Conservation (phyloP, 2,113 vertebrate genomes). For the Herpailurus yagouaroundi region DNA sequence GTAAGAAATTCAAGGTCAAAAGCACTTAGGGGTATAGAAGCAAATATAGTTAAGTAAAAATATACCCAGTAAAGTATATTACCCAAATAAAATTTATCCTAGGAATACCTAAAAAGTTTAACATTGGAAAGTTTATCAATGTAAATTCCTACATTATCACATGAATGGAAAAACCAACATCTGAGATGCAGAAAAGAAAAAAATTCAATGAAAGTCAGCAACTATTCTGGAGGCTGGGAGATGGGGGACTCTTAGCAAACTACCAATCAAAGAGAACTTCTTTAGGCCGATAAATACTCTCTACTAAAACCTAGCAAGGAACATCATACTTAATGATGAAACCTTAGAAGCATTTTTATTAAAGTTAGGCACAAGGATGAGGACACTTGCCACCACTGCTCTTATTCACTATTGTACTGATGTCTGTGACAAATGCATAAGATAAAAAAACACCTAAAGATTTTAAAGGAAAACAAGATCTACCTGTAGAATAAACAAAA, state of each 20-base stretch:
- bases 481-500: not conserved
- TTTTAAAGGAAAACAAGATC: not conserved
- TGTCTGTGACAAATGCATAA: not conserved
- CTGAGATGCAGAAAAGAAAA: constrained; percentile 30
- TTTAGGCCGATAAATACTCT: not conserved
- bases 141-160: not conserved
- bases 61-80: not conserved
- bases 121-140: not conserved
- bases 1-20: not conserved
- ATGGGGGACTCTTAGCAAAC: not conserved
- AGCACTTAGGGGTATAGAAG: not conserved
- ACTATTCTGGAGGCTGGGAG: not conserved
- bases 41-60: not conserved
- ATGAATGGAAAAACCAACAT: not conserved
- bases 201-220: not conserved
- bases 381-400: not conserved
- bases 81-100: not conserved
- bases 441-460: not conserved
- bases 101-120: not conserved
- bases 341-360: not conserved
- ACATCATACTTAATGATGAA: not conserved
- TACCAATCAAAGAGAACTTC: not conserved
- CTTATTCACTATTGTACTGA: not conserved
- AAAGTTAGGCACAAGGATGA: not conserved
- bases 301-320: not conserved